Evolutionary conservation across 2,888 invertebrate genomes (phyloP).

Genomic region (Leucophora obtusa): DNA sequence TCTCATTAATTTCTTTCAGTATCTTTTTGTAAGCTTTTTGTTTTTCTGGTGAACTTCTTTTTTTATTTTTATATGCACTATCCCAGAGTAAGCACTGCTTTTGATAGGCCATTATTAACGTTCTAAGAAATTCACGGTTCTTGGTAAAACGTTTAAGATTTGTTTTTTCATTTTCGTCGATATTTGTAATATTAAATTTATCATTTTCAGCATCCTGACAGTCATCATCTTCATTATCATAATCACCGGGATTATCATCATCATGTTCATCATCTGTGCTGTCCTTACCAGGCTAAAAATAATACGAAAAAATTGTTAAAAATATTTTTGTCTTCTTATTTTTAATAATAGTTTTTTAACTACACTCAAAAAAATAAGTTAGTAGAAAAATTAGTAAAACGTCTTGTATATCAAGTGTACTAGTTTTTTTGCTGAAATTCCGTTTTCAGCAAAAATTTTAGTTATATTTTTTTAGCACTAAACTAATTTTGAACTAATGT

Average conservation of each 20-base stretch:
- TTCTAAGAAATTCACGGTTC: slow-evolving; percentile 50
- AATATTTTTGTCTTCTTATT: too few relatives aligned
- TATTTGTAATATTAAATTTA: not conserved
- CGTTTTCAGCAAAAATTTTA: too few relatives aligned
- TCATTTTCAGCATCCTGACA: not conserved
- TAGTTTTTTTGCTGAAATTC: too few relatives aligned
- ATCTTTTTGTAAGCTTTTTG: slow-evolving; percentile 15
- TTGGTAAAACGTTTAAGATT: slow-evolving; percentile 45
- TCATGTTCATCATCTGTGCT: slow-evolving; percentile 24
- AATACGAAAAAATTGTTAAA: not conserved
- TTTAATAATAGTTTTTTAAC: too few relatives aligned
- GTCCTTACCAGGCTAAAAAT: slow-evolving; percentile 31
- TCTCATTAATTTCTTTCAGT: slow-evolving; percentile 37
- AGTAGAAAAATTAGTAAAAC: too few relatives aligned
- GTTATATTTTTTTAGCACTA: too few relatives aligned
- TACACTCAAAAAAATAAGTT: too few relatives aligned
- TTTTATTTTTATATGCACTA: slow-evolving; percentile 20
- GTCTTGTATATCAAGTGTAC: too few relatives aligned
- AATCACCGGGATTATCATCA: slow-evolving; percentile 20
- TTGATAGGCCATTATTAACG: slow-evolving; percentile 43
- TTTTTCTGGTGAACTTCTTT: slow-evolving; percentile 22
- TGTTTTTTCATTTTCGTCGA: slow-evolving; percentile 6
- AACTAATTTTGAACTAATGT: too few relatives aligned
- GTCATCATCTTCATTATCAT: slow-evolving; percentile 23
- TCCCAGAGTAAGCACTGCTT: slow-evolving; percentile 49